Evolutionary conservation across 2,113 vertebrate genomes (phyloP).

Genomic region (Alaudala cheleensis): DNA sequence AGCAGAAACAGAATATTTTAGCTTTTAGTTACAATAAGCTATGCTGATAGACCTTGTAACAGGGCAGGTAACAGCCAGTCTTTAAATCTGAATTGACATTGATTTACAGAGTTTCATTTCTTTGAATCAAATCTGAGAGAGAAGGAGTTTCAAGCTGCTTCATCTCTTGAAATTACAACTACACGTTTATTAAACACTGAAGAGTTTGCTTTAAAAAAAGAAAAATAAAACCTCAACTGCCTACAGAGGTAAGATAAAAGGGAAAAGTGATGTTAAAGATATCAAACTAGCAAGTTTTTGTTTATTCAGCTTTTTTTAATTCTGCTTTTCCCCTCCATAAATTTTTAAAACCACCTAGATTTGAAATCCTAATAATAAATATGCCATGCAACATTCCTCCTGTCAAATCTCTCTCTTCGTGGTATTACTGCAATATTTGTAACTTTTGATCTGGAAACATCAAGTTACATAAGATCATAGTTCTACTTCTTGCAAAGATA

Average conservation of each 20-base stretch:
- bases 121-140: constrained; percentile 42
- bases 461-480: constrained; percentile 66
- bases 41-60: constrained; percentile 48
- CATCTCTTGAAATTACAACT: neutral
- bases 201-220: neutral
- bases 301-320: neutral
- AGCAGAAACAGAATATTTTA: constrained; percentile 47
- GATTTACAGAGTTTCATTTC: constrained; percentile 61
- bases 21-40: constrained; percentile 53
- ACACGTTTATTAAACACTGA: neutral
- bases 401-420: neutral
- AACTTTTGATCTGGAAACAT: constrained; percentile 70
- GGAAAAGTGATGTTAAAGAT: neutral
- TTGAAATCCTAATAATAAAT: constrained; percentile 30
- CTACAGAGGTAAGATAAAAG: neutral
- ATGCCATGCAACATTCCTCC: neutral
- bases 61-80: constrained; percentile 35
- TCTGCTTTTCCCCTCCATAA: neutral
- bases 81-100: constrained; percentile 57
- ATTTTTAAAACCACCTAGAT: neutral
- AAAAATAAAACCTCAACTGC: neutral
- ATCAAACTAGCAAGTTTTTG: neutral
- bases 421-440: constrained; percentile 43
- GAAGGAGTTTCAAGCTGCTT: constrained; percentile 2
- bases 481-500: constrained; percentile 37